These are phyloP conservation scores for Numenius arquata DNA, from an alignment of 2,113 vertebrate genomes.

Conservation along the genomic window DNA sequence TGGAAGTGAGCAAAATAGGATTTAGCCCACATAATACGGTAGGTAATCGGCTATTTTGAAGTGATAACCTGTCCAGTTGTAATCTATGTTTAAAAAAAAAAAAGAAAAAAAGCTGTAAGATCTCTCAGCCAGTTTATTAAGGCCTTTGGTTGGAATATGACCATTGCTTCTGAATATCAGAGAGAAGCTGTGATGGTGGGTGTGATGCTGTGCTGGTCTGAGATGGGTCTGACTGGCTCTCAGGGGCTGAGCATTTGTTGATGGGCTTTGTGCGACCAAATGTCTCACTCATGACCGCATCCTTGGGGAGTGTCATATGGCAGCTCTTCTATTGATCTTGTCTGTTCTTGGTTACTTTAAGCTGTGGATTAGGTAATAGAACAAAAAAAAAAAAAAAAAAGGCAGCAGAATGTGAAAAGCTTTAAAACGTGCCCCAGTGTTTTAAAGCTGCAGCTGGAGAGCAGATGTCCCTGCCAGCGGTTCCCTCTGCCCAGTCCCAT, in stretches of 20 bases:
- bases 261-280: neutral
- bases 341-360: neutral
- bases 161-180: neutral
- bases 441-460: neutral
- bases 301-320: rapidly evolving
- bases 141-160: neutral
- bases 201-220: neutral
- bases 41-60: rapidly evolving
- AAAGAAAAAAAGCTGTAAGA: neutral
- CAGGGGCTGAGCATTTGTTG: neutral
- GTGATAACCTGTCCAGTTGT: too few relatives aligned
- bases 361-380: neutral
- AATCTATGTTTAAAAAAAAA: too few relatives aligned
- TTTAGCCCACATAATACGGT: rapidly evolving
- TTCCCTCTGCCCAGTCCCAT: neutral
- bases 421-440: rapidly evolving
- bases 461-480: neutral
- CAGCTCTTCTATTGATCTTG: neutral
- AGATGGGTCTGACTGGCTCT: neutral
- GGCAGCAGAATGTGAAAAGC: neutral
- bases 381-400: neutral
- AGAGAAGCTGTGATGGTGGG: neutral
- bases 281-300: rapidly evolving
- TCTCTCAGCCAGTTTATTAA: neutral
- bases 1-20: neutral